Evolutionary conservation across 2,888 invertebrate genomes (phyloP).

Genomic region (Limnephilus lunatus): DNA sequence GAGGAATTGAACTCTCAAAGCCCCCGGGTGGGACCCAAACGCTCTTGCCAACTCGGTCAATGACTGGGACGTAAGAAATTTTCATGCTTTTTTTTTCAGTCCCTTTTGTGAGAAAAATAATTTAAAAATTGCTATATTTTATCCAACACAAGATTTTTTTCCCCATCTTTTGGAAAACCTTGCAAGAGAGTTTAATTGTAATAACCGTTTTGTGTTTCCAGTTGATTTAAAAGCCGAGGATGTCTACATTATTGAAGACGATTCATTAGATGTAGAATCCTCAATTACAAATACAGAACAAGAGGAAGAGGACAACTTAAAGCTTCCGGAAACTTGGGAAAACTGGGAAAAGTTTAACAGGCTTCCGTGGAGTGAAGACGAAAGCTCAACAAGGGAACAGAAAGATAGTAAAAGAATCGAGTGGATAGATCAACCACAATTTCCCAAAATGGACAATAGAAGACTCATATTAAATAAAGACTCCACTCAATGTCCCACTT

Average conservation of each 20-base stretch:
- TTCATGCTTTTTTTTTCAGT: too few species aligned
- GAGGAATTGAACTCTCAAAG: too few species aligned
- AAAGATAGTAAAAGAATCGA: not conserved
- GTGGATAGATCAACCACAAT: not conserved
- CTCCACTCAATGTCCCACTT: not conserved
- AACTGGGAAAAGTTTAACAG: not conserved
- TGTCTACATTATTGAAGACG: not conserved
- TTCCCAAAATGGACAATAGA: not conserved
- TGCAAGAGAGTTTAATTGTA: not conserved
- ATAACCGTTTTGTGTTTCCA: not conserved
- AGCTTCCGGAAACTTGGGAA: not conserved
- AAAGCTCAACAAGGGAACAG: not conserved
- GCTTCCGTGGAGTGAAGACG: not conserved
- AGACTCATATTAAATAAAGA: not conserved
- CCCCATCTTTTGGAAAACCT: too few species aligned
- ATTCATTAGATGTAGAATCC: not conserved
- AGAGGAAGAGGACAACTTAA: not conserved
- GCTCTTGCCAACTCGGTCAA: too few species aligned
- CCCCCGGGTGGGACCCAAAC: too few species aligned
- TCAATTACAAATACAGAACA: not conserved
- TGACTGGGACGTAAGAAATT: too few species aligned
- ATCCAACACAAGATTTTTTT: too few species aligned
- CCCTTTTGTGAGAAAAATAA: too few species aligned
- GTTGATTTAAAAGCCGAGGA: not conserved
- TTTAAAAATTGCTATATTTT: too few species aligned